A percentile compares a stretch with the other conserved stretches of the same genome.
Conservation (phyloP, 2,797 vertebrate genomes). For the Melanogrammus aeglefinus region DNA sequence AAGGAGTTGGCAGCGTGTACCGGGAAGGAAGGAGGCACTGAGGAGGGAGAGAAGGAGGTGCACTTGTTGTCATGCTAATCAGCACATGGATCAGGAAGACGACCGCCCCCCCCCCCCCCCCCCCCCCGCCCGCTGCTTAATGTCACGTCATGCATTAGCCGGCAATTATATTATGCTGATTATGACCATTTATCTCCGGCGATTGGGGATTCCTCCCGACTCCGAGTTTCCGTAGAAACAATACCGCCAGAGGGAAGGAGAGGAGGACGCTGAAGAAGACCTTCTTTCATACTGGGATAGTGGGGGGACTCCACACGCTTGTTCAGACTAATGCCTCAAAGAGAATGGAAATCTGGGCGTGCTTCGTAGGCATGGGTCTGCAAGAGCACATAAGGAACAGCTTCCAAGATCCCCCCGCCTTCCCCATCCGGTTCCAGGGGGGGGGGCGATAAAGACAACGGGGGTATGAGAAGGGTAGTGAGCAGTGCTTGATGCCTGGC, state of each 20-base stretch:
- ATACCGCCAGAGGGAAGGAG: slow-evolving; percentile 31
- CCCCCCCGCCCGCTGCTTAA: slow-evolving; percentile 54
- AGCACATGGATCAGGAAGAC: slow-evolving; percentile 59
- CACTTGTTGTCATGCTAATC: slow-evolving; percentile 54
- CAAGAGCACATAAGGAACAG: background rate
- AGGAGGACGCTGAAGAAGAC: background rate
- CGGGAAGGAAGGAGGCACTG: slow-evolving; percentile 26
- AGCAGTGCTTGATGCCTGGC: too few species aligned
- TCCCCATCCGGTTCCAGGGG: background rate
- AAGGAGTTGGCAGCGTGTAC: slow-evolving; percentile 45
- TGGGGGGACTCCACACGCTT: too few species aligned
- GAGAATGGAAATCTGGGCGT: background rate
- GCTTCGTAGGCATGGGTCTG: background rate
- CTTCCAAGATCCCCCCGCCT: background rate
- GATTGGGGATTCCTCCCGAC: slow-evolving; percentile 58
- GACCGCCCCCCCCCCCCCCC: background rate
- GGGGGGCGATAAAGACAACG: background rate
- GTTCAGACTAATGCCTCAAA: background rate
- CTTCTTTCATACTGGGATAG: background rate
- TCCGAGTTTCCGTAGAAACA: slow-evolving; percentile 43
- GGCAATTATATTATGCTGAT: slow-evolving; percentile 48
- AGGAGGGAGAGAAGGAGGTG: slow-evolving; percentile 21
- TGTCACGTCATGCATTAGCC: slow-evolving; percentile 49
- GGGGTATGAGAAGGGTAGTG: too few species aligned
- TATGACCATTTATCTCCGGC: slow-evolving; percentile 54